Evolutionary conservation across 2,888 invertebrate genomes (phyloP).

Genomic region (Lithosia quadra): DNA sequence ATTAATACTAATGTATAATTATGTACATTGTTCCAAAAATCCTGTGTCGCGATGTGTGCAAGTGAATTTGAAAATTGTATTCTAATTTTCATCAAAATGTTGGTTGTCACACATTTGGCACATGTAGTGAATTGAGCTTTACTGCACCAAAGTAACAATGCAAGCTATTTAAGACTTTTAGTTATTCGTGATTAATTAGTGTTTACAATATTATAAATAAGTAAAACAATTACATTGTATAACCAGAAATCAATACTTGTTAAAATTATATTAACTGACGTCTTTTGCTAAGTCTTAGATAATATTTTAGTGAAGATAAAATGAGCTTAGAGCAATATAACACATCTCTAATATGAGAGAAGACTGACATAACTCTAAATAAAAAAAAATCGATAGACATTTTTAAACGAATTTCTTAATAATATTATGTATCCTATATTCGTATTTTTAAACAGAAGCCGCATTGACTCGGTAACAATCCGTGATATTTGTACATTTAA

Average conservation of each 20-base stretch:
- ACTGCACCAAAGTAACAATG: constrained; percentile 64
- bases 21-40: constrained; percentile 84
- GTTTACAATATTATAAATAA: constrained; percentile 38
- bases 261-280: constrained; percentile 31
- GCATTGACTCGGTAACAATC: not conserved
- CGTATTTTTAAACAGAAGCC: not conserved
- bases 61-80: constrained; percentile 54
- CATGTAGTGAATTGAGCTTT: constrained; percentile 73
- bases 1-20: constrained; percentile 76
- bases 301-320: constrained; percentile 14
- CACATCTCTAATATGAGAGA: constrained; percentile 4
- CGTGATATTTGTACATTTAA: not conserved
- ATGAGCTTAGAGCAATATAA: constrained; percentile 2
- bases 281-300: constrained; percentile 29
- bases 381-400: too few relatives aligned
- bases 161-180: constrained; percentile 64
- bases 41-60: constrained; percentile 61
- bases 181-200: constrained; percentile 47
- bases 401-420: not conserved
- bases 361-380: constrained; percentile 4
- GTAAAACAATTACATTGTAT: constrained; percentile 48
- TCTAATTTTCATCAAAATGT: constrained; percentile 42
- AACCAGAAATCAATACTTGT: constrained; percentile 45
- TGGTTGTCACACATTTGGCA: constrained; percentile 71
- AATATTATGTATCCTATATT: not conserved